Evolutionary conservation across 1,140 invertebrate genomes (phyloP).

Genomic region (Amphibalanus amphitrite): DNA sequence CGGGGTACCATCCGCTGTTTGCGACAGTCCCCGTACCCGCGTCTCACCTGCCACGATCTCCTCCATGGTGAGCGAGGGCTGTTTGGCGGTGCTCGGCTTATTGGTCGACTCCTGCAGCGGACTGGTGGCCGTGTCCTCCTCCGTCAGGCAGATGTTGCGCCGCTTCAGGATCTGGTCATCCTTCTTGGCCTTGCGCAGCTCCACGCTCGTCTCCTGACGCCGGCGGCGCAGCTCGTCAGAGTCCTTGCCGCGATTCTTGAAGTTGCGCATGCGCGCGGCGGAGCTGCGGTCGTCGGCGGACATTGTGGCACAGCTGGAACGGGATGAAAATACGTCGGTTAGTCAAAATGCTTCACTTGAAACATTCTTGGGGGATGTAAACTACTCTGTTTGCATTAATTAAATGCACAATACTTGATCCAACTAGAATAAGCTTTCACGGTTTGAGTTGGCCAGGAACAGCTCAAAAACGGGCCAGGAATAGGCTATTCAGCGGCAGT

Average conservation of each 20-base stretch:
- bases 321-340: neutral
- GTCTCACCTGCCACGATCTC: slow-evolving; percentile 18
- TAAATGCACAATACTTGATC: neutral
- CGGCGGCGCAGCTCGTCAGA: slow-evolving; percentile 65
- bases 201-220: slow-evolving; percentile 67
- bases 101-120: slow-evolving; percentile 27
- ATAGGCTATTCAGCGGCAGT: too few relatives aligned
- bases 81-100: slow-evolving; percentile 28
- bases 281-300: neutral
- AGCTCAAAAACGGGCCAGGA: too few relatives aligned
- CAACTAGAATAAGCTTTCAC: slow-evolving; percentile 5
- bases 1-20: too few relatives aligned
- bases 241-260: slow-evolving; percentile 1
- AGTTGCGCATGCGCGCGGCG: neutral
- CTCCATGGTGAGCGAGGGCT: slow-evolving; percentile 25
- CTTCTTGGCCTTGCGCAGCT: slow-evolving; percentile 78
- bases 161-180: slow-evolving; percentile 92
- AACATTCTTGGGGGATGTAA: too few relatives aligned
- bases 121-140: slow-evolving; percentile 31
- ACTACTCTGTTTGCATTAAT: neutral
- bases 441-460: too few relatives aligned
- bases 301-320: neutral
- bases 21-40: too few relatives aligned
- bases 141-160: slow-evolving; percentile 51
- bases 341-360: too few relatives aligned